Evolutionary conservation across 2,113 vertebrate species (phyloP).

Genomic region (Tichodroma muraria): DNA sequence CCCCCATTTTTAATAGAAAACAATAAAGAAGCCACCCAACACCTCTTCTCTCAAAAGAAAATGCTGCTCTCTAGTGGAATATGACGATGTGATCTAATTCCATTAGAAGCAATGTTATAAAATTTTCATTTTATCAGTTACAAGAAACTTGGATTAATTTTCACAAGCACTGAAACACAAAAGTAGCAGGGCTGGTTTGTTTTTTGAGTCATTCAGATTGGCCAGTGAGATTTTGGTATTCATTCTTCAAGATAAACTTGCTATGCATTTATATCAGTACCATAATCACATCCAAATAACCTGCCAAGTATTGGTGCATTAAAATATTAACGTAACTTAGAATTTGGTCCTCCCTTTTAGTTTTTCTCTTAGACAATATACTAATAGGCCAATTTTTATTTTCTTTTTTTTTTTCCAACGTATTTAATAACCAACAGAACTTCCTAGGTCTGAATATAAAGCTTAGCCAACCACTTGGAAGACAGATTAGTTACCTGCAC

Average conservation of each 20-base stretch:
- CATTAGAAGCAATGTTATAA: not conserved
- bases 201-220: not conserved
- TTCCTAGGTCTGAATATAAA: not conserved
- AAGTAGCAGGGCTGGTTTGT: not conserved
- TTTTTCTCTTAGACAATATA: not conserved
- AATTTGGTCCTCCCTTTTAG: not conserved
- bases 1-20: accelerated
- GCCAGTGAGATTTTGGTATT: not conserved
- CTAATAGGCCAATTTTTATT: not conserved
- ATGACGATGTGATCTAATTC: not conserved
- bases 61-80: conserved; percentile 40
- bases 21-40: not conserved
- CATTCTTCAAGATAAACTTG: not conserved
- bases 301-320: not conserved
- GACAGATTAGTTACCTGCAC: not conserved
- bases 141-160: not conserved
- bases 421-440: not conserved
- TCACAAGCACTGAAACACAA: not conserved
- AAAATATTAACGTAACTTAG: not conserved
- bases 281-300: not conserved
- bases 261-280: not conserved
- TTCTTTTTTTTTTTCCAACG: not conserved
- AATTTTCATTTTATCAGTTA: not conserved
- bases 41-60: not conserved
- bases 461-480: not conserved